Percentiles rank a stretch among this genome's conserved stretches.
These are phyloP conservation scores for Planococcus citri DNA, from an alignment of 1,140 invertebrate genomes.

Conservation along the genomic window DNA sequence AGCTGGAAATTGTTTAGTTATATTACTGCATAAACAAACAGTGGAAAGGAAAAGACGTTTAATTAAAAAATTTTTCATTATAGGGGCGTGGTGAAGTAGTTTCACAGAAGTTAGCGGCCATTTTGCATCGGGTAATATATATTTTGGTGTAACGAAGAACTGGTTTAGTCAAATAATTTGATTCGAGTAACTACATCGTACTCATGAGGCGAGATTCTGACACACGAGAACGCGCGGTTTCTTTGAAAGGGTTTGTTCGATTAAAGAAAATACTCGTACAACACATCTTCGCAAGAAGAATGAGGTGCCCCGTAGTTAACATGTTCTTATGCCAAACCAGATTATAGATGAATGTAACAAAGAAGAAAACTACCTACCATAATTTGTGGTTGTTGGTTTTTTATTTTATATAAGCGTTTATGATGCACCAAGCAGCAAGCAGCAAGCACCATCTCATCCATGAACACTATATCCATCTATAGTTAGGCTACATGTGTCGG, in stretches of 20 bases:
- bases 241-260: background rate
- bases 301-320: background rate
- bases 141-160: background rate
- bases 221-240: background rate
- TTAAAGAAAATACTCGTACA: conserved; percentile 1
- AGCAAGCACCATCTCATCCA: no score
- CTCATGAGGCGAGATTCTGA: background rate
- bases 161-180: conserved; percentile 1
- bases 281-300: background rate
- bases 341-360: background rate
- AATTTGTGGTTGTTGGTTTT: background rate
- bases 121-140: background rate
- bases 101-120: background rate
- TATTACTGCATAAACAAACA: no score
- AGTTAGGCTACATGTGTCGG: no score
- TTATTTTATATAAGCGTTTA: no score
- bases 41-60: background rate
- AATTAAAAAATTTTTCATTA: background rate
- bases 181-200: background rate
- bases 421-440: no score
- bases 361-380: background rate
- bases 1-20: no score
- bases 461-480: no score
- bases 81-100: background rate
- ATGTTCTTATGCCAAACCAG: background rate